Evolutionary conservation across 2,113 vertebrate species (phyloP).

Genomic region (Leucosticte australis): DNA sequence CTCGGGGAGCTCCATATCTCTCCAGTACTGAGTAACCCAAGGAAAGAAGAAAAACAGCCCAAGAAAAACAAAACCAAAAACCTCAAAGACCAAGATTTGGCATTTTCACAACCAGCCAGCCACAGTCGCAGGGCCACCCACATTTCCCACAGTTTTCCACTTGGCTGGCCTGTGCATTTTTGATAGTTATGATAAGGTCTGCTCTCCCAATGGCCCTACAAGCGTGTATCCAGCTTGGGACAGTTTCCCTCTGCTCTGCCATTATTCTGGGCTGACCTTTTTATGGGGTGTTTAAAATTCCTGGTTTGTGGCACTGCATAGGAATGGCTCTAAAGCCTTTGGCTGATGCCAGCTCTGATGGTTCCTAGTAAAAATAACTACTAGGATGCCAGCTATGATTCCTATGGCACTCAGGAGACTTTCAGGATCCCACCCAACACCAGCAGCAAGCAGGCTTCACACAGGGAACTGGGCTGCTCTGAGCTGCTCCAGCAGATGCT

Average conservation of each 20-base stretch:
- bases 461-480: accelerated
- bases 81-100: accelerated
- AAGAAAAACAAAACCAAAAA: not conserved
- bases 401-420: not conserved
- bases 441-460: not conserved
- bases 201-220: accelerated
- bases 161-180: not conserved
- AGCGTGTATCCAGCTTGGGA: accelerated
- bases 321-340: not conserved
- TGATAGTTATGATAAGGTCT: not conserved
- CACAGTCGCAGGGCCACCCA: accelerated
- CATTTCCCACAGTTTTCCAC: not conserved
- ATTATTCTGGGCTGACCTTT: not conserved
- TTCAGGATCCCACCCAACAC: not conserved
- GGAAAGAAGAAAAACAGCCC: not conserved
- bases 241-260: not conserved
- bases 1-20: not conserved
- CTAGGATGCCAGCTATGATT: not conserved
- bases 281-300: not conserved
- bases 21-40: not conserved
- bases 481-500: not conserved
- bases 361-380: not conserved
- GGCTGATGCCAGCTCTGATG: not conserved
- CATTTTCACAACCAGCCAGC: not conserved
- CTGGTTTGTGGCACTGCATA: not conserved